Percentiles rank a stretch among this genome's conserved stretches.
Conservation (phyloP, 1,140 invertebrate genomes). For the Pinna nobilis region DNA sequence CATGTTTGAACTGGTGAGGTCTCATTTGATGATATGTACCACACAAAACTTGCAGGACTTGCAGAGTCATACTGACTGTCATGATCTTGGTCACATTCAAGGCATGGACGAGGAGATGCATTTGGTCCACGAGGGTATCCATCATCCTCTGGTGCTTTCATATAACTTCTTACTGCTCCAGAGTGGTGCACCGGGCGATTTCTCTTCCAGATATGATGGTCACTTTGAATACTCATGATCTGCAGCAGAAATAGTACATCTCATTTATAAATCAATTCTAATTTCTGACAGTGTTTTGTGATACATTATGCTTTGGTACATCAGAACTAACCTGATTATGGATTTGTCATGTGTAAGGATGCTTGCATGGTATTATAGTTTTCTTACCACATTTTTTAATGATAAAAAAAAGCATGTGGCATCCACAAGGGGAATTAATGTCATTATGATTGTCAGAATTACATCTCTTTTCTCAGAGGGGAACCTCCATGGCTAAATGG, state of each 20-base stretch:
- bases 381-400: too few relatives aligned
- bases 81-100: slow-evolving; percentile 56
- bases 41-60: slow-evolving; percentile 60
- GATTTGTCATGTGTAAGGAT: too few relatives aligned
- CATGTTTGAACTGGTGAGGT: slow-evolving; percentile 26
- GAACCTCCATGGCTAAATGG: too few relatives aligned
- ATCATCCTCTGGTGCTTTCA: slow-evolving; percentile 68
- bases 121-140: slow-evolving; percentile 65
- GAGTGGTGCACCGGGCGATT: slow-evolving; percentile 68
- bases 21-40: slow-evolving; percentile 60
- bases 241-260: slow-evolving; percentile 39
- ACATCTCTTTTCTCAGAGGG: too few relatives aligned
- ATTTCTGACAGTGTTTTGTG: too few relatives aligned
- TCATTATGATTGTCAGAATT: too few relatives aligned
- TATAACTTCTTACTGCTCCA: slow-evolving; percentile 69
- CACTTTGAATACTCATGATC: slow-evolving; percentile 73
- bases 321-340: too few relatives aligned
- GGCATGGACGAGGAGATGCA: slow-evolving; percentile 56
- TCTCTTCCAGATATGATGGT: slow-evolving; percentile 68
- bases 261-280: too few relatives aligned
- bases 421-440: too few relatives aligned
- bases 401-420: too few relatives aligned
- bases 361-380: too few relatives aligned
- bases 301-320: too few relatives aligned
- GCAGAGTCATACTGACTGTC: slow-evolving; percentile 67